phyloP scores from a whole-genome alignment of 2,888 invertebrate species.

The Aporophyla lueneburgensis region DNA sequence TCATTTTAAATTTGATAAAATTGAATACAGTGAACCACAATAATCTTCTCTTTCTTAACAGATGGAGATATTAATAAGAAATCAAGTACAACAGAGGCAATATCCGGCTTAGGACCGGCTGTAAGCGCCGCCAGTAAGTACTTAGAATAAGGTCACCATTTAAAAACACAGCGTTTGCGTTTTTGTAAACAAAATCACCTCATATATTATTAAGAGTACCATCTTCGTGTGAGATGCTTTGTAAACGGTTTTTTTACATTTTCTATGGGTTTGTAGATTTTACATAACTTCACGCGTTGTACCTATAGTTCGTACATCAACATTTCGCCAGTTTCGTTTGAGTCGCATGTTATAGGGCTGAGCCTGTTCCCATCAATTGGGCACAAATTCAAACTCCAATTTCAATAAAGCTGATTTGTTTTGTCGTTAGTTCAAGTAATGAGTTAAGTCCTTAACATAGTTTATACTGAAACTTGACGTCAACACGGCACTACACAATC shows the following conservation, averaged over 20 bases:
- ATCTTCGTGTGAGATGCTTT: slow-evolving; percentile 56
- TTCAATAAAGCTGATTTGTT: neutral
- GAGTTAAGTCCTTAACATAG: neutral
- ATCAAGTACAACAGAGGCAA: slow-evolving; percentile 79
- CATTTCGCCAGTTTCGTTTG: no score
- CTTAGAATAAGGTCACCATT: slow-evolving; percentile 65
- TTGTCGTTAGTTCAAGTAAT: neutral
- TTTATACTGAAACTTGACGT: neutral
- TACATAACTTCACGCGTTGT: neutral
- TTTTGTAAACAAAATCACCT: slow-evolving; percentile 62
- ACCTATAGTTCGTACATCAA: no score
- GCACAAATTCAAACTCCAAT: no score
- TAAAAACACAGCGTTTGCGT: slow-evolving; percentile 66
- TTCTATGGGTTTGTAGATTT: neutral
- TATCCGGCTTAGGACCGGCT: slow-evolving; percentile 86
- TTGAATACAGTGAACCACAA: slow-evolving; percentile 47
- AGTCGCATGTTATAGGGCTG: no score
- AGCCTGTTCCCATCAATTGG: no score
- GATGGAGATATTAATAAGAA: slow-evolving; percentile 84
- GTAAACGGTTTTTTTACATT: slow-evolving; percentile 6
- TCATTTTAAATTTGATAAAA: slow-evolving; percentile 35
- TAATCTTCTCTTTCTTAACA: slow-evolving; percentile 70
- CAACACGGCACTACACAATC: neutral
- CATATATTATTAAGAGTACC: slow-evolving; percentile 65
- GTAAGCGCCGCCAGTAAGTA: slow-evolving; percentile 88